These are phyloP conservation scores for Prietella phreatophila DNA, from an alignment of 2,113 vertebrate species.

Conservation along the genomic window DNA sequence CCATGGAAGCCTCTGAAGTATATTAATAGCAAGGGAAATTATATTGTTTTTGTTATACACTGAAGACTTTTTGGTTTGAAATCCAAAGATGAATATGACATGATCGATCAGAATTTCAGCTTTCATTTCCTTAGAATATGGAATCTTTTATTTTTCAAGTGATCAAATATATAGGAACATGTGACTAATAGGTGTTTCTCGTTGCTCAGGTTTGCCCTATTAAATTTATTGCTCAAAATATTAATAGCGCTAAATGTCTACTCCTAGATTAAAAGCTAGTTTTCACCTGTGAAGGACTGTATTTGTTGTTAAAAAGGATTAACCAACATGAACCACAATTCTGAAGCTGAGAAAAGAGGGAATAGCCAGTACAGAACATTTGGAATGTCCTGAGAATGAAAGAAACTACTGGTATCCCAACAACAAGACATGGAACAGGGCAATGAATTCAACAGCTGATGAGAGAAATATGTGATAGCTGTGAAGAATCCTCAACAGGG, in stretches of 20 bases:
- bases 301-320: neutral
- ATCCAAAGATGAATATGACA: neutral
- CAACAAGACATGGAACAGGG: neutral
- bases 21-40: neutral
- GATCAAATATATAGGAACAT: too few relatives aligned
- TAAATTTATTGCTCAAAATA: too few relatives aligned
- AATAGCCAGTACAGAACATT: too few relatives aligned
- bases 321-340: neutral
- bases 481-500: neutral
- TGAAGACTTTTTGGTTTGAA: neutral
- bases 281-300: too few relatives aligned
- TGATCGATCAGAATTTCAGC: neutral
- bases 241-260: too few relatives aligned
- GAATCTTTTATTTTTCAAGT: too few relatives aligned
- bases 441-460: neutral
- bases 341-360: neutral
- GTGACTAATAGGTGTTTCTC: too few relatives aligned
- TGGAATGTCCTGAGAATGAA: too few relatives aligned
- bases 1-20: conserved; percentile 57
- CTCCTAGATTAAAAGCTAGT: too few relatives aligned
- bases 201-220: too few relatives aligned
- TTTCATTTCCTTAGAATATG: neutral
- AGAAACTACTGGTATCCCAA: neutral
- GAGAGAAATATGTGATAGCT: neutral
- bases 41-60: neutral